A percentile compares a stretch with the other conserved stretches of the same genome.
phyloP scores from a whole-genome alignment of 2,888 invertebrate genomes.

The Octodonta nipae region DNA sequence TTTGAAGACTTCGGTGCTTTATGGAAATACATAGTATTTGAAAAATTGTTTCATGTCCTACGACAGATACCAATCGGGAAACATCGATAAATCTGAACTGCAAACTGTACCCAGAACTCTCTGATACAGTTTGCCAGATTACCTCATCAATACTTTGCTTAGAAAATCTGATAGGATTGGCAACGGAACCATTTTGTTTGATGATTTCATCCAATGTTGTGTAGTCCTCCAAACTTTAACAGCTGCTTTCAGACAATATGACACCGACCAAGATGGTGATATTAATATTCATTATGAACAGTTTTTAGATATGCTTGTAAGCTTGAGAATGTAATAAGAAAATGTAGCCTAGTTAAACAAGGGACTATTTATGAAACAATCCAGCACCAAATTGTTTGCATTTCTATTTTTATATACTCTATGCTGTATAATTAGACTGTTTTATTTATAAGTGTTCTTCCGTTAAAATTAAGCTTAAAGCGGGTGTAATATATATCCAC shows the following conservation, averaged over 20 bases:
- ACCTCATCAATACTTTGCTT: constrained; percentile 65
- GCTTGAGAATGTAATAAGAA: constrained; percentile 60
- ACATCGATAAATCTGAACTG: constrained; percentile 83
- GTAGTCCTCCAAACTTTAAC: constrained; percentile 81
- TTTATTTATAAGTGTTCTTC: too few species aligned
- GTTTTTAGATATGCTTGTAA: constrained; percentile 83
- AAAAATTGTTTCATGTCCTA: constrained; percentile 89
- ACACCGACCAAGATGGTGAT: constrained; percentile 87
- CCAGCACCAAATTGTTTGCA: too few species aligned
- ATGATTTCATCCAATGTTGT: constrained; percentile 96
- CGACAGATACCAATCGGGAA: constrained; percentile 83
- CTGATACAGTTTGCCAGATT: constrained; percentile 76
- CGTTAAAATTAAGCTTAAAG: too few species aligned
- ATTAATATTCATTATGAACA: constrained; percentile 93
- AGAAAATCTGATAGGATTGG: constrained; percentile 89
- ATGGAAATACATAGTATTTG: constrained; percentile 98
- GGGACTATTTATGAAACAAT: too few species aligned
- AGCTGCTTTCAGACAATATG: constrained; percentile 71
- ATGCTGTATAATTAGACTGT: too few species aligned
- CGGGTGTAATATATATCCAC: too few species aligned
- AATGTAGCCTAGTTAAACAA: too few species aligned
- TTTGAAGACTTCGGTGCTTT: constrained; percentile 91
- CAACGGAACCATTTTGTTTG: constrained; percentile 83
- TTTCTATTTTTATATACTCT: too few species aligned
- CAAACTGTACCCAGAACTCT: constrained; percentile 80